Percentiles rank a stretch among this genome's conserved stretches.
phyloP scores from a whole-genome alignment of 2,113 vertebrate species.

The Dunckerocampus dactyliophorus region DNA sequence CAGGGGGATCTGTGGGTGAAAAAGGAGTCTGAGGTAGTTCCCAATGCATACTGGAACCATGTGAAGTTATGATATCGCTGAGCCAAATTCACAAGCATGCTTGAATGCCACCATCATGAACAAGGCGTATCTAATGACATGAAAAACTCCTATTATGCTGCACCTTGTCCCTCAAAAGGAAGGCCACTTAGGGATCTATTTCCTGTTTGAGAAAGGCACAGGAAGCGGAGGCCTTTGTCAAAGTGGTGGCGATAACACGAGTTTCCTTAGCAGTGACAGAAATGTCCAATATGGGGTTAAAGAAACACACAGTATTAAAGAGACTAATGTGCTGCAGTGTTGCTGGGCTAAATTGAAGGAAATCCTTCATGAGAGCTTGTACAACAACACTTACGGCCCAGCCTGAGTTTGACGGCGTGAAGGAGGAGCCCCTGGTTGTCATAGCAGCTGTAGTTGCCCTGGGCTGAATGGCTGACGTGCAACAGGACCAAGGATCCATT shows the following conservation, averaged over 20 bases:
- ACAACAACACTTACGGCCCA: conserved; percentile 70
- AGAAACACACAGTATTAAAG: not conserved
- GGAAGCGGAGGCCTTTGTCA: conserved; percentile 54
- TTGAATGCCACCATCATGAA: not conserved
- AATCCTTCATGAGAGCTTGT: not conserved
- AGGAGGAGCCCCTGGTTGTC: conserved; percentile 58
- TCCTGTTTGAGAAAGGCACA: conserved; percentile 57
- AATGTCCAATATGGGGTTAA: not conserved
- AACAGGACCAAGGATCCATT: conserved; percentile 64
- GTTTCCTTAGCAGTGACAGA: conserved; percentile 19
- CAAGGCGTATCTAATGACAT: conserved; percentile 7
- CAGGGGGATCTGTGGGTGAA: conserved; percentile 61
- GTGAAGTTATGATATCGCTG: not conserved
- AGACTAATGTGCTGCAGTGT: not conserved
- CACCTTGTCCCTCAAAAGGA: conserved; percentile 31
- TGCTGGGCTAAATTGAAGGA: not conserved
- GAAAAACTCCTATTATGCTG: conserved; percentile 27
- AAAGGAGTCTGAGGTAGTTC: conserved; percentile 12
- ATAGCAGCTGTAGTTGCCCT: conserved; percentile 78
- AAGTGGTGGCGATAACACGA: conserved; percentile 29
- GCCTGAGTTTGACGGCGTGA: conserved; percentile 54
- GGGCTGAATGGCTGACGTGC: conserved; percentile 52
- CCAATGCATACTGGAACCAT: not conserved
- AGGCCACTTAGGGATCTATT: conserved; percentile 40
- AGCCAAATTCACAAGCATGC: not conserved